These are phyloP conservation scores for Thysanoteuthis rhombus DNA, from an alignment of 2,888 invertebrate species.

Conservation along the genomic window DNA sequence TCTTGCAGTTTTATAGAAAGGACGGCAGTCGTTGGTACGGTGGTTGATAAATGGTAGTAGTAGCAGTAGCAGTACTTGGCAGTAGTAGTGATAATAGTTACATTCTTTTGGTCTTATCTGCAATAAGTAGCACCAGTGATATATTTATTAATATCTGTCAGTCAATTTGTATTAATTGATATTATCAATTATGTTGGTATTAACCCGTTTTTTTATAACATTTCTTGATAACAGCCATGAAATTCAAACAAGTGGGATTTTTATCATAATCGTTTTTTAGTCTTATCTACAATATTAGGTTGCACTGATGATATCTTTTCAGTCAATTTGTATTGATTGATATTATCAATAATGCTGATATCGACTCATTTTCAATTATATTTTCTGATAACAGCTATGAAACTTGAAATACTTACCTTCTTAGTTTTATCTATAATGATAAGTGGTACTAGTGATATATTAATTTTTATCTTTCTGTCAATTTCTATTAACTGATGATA, in stretches of 20 bases:
- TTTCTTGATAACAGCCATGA: no score
- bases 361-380: no score
- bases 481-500: no score
- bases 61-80: background rate
- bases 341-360: no score
- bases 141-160: background rate
- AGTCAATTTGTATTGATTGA: background rate
- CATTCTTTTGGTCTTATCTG: background rate
- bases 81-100: background rate
- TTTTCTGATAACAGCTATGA: no score
- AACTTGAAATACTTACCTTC: no score
- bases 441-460: background rate
- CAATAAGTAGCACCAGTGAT: no score
- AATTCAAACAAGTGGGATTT: no score
- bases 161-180: background rate
- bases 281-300: background rate
- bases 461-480: no score
- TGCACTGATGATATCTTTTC: background rate
- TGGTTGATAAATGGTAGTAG: background rate
- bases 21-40: constrained; percentile 12
- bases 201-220: no score
- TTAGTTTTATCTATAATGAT: background rate
- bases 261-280: no score
- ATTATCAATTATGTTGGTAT: no score
- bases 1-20: background rate